phyloP scores from a whole-genome alignment of 2,797 vertebrate species.

The Macroramphosus scolopax region DNA sequence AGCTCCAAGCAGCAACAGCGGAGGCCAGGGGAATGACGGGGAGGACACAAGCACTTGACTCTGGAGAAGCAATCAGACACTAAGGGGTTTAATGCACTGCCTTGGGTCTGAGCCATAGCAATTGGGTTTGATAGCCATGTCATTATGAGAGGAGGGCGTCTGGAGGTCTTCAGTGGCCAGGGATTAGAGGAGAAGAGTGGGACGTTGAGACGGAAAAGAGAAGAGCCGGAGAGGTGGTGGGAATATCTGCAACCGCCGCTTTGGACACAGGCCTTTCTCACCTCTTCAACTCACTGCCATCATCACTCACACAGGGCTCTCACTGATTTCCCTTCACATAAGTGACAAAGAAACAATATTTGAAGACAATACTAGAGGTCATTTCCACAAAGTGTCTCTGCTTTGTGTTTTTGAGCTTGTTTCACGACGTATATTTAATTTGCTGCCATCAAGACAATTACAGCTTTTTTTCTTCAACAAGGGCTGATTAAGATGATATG shows the following conservation, averaged over 20 bases:
- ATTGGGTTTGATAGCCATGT: constrained; percentile 83
- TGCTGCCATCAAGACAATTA: constrained; percentile 49
- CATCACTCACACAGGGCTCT: constrained; percentile 42
- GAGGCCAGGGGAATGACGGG: constrained; percentile 66
- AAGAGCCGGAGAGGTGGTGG: constrained; percentile 45
- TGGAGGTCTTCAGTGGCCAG: constrained; percentile 77
- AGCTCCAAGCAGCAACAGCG: constrained; percentile 39
- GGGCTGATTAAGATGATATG: constrained; percentile 49
- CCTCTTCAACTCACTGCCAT: constrained; percentile 57
- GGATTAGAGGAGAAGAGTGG: constrained; percentile 72
- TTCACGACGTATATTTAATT: constrained; percentile 55
- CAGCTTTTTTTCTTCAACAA: constrained; percentile 53
- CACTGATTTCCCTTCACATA: constrained; percentile 61
- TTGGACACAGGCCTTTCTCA: constrained; percentile 48
- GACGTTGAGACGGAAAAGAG: constrained; percentile 41
- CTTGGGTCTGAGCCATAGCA: constrained; percentile 81
- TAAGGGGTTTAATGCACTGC: constrained; percentile 80
- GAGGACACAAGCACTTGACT: constrained; percentile 82
- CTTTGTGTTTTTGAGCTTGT: constrained; percentile 35
- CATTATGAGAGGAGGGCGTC: constrained; percentile 81
- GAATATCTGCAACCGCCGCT: constrained; percentile 40
- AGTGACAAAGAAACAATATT: constrained; percentile 45
- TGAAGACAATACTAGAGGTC: constrained; percentile 54
- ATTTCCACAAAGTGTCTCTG: constrained; percentile 35
- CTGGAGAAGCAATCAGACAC: constrained; percentile 82